phyloP scores from a whole-genome alignment of 2,113 vertebrate genomes.

The Clarias gariepinus region DNA sequence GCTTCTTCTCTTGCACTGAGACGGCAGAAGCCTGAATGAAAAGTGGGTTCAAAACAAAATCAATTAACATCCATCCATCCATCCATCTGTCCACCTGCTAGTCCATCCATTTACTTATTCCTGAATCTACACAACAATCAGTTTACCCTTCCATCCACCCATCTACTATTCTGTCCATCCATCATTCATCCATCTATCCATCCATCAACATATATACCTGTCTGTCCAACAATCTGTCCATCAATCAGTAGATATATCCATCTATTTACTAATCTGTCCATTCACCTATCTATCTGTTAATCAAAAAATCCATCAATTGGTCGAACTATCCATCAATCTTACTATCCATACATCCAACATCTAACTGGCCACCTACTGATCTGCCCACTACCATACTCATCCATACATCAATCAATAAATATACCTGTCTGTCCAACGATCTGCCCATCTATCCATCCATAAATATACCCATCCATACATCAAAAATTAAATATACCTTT shows the following conservation, averaged over 20 bases:
- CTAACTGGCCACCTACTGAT: background rate
- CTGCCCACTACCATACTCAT: background rate
- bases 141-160: background rate
- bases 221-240: background rate
- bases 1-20: slow-evolving; percentile 12
- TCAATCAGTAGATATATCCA: background rate
- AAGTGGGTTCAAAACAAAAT: background rate
- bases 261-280: background rate
- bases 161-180: background rate
- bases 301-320: background rate
- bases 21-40: background rate
- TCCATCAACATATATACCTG: background rate
- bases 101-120: background rate
- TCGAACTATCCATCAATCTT: background rate
- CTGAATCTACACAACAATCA: too few species aligned
- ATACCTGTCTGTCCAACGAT: background rate
- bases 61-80: too few species aligned
- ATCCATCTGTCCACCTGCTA: background rate
- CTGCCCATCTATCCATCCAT: too few species aligned
- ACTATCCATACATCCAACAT: too few species aligned
- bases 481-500: background rate
- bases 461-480: too few species aligned
- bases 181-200: background rate
- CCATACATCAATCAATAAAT: background rate
- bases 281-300: background rate